Percentiles rank a stretch among this genome's conserved stretches.
Evolutionary conservation across 2,113 vertebrate genomes (phyloP).

Genomic region (Podiceps cristatus): DNA sequence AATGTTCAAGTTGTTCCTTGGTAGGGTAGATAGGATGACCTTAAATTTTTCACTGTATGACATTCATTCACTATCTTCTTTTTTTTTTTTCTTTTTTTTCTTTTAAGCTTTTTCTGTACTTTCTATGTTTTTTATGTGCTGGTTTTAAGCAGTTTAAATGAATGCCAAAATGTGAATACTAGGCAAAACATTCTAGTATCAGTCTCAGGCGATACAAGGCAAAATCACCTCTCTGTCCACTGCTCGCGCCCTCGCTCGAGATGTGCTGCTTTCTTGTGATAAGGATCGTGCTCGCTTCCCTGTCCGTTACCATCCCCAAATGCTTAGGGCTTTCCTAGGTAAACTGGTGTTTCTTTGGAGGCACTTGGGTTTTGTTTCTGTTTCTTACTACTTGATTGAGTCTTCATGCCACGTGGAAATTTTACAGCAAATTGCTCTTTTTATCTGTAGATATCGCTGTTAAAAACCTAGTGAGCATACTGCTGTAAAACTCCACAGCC

Average conservation of each 20-base stretch:
- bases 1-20: background rate
- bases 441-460: accelerated
- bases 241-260: background rate
- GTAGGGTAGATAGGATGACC: background rate
- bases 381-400: background rate
- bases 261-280: accelerated
- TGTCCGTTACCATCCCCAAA: too few species aligned
- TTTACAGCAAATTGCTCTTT: background rate
- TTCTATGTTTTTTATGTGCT: background rate
- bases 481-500: background rate
- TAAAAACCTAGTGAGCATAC: background rate
- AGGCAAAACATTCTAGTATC: background rate
- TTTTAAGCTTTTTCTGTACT: background rate
- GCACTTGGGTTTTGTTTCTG: background rate
- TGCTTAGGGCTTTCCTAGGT: background rate
- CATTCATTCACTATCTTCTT: background rate
- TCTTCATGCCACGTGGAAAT: background rate
- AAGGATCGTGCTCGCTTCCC: background rate
- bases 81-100: background rate
- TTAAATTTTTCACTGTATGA: background rate
- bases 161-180: background rate
- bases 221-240: accelerated
- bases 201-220: background rate
- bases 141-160: background rate
- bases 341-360: background rate